Percentiles rank a stretch among this genome's conserved stretches.
Conservation (phyloP, 2,797 vertebrate genomes). For the Geotrypetes seraphini region DNA sequence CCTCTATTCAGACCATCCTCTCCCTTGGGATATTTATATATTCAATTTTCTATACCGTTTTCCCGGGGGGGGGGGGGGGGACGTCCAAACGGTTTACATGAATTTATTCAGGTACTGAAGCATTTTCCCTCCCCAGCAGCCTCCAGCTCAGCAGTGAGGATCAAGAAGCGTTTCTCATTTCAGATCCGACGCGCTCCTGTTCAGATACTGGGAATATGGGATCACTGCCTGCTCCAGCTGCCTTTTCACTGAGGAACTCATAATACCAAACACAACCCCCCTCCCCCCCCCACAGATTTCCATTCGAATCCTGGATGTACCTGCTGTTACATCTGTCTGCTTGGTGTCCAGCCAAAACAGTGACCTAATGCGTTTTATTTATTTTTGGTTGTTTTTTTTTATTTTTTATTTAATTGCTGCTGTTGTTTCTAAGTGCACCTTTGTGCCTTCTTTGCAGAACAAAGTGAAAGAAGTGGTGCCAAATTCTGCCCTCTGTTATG, state of each 20-base stretch:
- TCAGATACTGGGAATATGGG: no score
- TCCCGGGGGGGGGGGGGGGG: no score
- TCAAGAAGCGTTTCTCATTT: no score
- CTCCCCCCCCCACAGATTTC: no score
- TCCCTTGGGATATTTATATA: slow-evolving; percentile 6
- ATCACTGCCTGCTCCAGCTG: no score
- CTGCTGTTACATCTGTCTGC: slow-evolving; percentile 38
- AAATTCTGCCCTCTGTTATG: slow-evolving; percentile 41
- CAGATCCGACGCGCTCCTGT: no score
- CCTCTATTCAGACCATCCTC: not conserved
- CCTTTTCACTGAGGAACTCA: no score
- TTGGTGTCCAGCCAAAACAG: slow-evolving; percentile 37
- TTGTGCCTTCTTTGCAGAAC: not conserved
- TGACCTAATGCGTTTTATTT: slow-evolving; percentile 15
- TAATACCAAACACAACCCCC: no score
- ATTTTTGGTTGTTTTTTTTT: no score
- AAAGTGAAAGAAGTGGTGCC: slow-evolving; percentile 12
- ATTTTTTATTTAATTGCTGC: not conserved
- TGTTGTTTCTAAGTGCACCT: not conserved
- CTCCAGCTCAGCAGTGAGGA: fast-evolving
- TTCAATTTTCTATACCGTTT: no score
- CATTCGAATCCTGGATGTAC: not conserved
- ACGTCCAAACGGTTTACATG: no score
- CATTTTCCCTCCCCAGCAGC: slow-evolving; percentile 30
- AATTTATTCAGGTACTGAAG: no score